phyloP scores from a whole-genome alignment of 2,797 vertebrate genomes.

The Poliocrania exsul region DNA sequence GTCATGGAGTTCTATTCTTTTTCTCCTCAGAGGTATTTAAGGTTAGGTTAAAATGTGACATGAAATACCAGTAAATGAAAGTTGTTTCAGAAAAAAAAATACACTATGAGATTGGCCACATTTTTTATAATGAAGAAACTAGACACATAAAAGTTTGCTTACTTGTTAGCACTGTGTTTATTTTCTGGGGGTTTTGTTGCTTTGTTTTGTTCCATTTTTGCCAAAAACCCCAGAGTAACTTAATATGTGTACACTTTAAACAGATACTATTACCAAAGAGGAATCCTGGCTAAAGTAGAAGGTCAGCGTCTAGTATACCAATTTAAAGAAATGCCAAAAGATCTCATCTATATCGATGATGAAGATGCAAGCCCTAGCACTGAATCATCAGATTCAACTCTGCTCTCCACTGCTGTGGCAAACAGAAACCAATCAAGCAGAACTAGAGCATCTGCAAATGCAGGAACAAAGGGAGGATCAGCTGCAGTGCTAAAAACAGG shows the following conservation, averaged over 20 bases:
- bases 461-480: slow-evolving; percentile 72
- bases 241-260: background rate
- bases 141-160: background rate
- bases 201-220: background rate
- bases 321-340: slow-evolving; percentile 95
- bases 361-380: slow-evolving; percentile 83
- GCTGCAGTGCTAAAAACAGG: slow-evolving; percentile 76
- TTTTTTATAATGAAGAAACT: background rate
- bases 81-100: background rate
- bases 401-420: slow-evolving; percentile 65
- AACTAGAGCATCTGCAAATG: slow-evolving; percentile 67
- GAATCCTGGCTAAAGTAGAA: slow-evolving; percentile 97
- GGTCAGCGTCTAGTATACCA: slow-evolving; percentile 97
- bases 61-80: background rate
- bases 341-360: slow-evolving; percentile 92
- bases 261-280: slow-evolving; percentile 99
- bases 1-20: background rate
- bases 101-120: background rate
- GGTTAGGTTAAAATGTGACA: background rate
- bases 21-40: background rate
- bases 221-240: background rate
- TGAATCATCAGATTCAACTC: slow-evolving; percentile 73
- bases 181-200: background rate
- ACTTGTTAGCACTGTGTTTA: background rate
- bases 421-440: slow-evolving; percentile 72